Percentiles rank a stretch among this genome's conserved stretches.
Conservation (phyloP, 2,888 invertebrate species). For the Drosophila niveifrons region DNA sequence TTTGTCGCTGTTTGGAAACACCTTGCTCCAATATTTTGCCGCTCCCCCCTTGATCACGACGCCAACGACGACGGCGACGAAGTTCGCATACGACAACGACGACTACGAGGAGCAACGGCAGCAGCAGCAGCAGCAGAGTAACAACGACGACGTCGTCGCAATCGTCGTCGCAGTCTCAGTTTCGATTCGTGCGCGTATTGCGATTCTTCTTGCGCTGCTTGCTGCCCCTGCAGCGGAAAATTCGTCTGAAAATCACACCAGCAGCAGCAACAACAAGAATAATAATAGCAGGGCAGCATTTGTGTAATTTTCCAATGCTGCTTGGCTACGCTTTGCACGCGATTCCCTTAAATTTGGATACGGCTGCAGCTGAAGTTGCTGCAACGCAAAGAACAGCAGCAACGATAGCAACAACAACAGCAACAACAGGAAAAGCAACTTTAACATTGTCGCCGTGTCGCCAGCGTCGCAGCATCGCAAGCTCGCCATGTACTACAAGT, state of each 20-base stretch:
- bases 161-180: conserved; percentile 49
- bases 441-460: conserved; percentile 70
- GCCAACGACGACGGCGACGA: neutral
- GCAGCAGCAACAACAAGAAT: conserved; percentile 23
- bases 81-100: conserved; percentile 22
- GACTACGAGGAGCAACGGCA: conserved; percentile 1
- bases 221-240: conserved; percentile 69
- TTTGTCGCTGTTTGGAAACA: conserved; percentile 72
- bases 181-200: conserved; percentile 67
- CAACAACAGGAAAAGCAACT: conserved; percentile 53
- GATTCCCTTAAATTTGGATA: conserved; percentile 63
- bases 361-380: conserved; percentile 40
- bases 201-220: conserved; percentile 62
- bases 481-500: conserved; percentile 66
- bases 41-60: conserved; percentile 18
- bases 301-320: conserved; percentile 68
- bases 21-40: conserved; percentile 78
- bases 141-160: conserved; percentile 28
- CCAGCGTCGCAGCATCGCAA: conserved; percentile 67
- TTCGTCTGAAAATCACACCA: conserved; percentile 59
- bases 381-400: conserved; percentile 41
- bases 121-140: conserved; percentile 13
- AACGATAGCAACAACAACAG: conserved; percentile 31
- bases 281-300: conserved; percentile 18
- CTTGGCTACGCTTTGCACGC: conserved; percentile 69